Conservation (phyloP, 1,140 invertebrate genomes). For the Wasmannia auropunctata region DNA sequence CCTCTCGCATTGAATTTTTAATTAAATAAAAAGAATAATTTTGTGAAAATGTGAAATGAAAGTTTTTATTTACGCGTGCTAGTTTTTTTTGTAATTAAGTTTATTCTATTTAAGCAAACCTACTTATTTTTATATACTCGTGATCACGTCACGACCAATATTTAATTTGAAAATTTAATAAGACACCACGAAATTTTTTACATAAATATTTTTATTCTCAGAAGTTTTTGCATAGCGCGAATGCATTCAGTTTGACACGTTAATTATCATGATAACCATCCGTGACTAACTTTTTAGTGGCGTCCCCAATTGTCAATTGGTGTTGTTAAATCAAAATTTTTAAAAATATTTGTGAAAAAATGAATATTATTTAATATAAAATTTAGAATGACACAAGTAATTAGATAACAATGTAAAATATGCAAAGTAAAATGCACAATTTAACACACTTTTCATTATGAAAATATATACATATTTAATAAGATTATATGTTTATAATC, state of each 20-base stretch:
- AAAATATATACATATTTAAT: no score
- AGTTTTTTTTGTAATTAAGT: neutral
- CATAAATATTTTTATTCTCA: neutral
- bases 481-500: neutral
- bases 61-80: neutral
- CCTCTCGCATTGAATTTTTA: neutral
- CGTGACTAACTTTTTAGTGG: neutral
- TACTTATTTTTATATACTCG: neutral
- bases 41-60: neutral
- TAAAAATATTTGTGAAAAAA: neutral
- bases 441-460: no score
- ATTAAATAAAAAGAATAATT: constrained; percentile 7
- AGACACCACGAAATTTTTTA: neutral
- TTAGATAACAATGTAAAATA: neutral
- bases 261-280: neutral
- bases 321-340: neutral
- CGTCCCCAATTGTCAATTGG: neutral
- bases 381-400: neutral
- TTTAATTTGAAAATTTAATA: constrained; percentile 6
- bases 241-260: neutral
- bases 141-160: neutral
- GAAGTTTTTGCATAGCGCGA: neutral
- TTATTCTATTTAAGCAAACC: neutral
- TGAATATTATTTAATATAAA: neutral
- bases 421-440: neutral